phyloP scores from a whole-genome alignment of 37 sponge, comb jelly and placozoan genomes.

The Bolinopsis microptera region DNA sequence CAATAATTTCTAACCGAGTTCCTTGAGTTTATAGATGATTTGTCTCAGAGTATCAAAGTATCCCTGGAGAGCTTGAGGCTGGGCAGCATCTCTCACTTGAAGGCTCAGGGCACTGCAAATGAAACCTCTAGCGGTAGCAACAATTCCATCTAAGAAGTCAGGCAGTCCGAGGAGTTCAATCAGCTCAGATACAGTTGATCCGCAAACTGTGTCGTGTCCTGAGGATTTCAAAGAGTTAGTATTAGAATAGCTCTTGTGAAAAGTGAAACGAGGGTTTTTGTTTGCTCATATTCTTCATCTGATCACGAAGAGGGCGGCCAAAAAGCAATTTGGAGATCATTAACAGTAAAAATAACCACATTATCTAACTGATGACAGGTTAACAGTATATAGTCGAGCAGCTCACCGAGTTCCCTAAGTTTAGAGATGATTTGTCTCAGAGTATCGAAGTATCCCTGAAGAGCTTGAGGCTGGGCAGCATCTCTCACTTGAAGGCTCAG shows the following conservation, averaged over 20 bases:
- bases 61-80: conserved; percentile 15
- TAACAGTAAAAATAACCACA: too few species aligned
- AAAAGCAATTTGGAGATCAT: too few species aligned
- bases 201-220: conserved; percentile 14
- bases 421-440: not conserved
- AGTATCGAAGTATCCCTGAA: conserved; percentile 49
- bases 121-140: not conserved
- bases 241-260: too few species aligned
- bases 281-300: too few species aligned
- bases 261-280: too few species aligned
- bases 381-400: too few species aligned
- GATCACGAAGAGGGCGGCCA: too few species aligned
- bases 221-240: too few species aligned
- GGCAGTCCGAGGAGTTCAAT: conserved; percentile 3
- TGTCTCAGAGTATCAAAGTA: conserved; percentile 4
- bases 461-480: not conserved
- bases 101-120: not conserved
- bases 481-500: not conserved
- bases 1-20: not conserved
- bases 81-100: not conserved
- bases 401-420: not conserved
- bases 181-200: not conserved
- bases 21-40: not conserved
- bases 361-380: too few species aligned
- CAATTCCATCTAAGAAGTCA: conserved; percentile 12